Percentiles rank a stretch among this genome's conserved stretches.
phyloP scores from a whole-genome alignment of 2,888 invertebrate genomes.

The Zygogramma bicolorata region DNA sequence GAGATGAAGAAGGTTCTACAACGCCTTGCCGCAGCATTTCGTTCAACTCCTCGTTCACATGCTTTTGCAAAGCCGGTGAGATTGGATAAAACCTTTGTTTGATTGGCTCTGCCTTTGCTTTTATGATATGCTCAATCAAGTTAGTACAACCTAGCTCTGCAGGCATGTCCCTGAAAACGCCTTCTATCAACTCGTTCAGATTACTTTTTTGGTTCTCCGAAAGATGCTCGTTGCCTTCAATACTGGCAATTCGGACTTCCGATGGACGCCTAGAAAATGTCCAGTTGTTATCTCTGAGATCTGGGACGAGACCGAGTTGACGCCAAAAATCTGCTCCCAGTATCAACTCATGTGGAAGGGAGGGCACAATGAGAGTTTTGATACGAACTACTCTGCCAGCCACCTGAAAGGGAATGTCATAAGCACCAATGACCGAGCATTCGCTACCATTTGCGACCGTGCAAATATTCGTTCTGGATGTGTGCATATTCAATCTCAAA shows the following conservation, averaged over 20 bases:
- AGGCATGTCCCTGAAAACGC: conserved; percentile 19
- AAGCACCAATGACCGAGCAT: neutral
- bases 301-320: conserved; percentile 32
- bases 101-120: conserved; percentile 22
- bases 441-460: neutral
- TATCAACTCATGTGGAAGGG: conserved; percentile 24
- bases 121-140: conserved; percentile 23
- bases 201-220: too few species aligned
- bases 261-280: neutral
- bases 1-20: conserved; percentile 46
- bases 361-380: conserved; percentile 19
- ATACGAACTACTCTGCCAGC: neutral
- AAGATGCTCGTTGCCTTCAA: neutral
- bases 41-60: conserved; percentile 34
- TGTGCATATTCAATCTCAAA: neutral
- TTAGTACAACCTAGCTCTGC: conserved; percentile 19
- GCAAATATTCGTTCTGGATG: neutral
- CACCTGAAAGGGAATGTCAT: neutral
- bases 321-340: conserved; percentile 31
- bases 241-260: neutral
- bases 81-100: conserved; percentile 34
- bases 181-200: conserved; percentile 4
- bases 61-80: conserved; percentile 12
- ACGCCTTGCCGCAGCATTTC: conserved; percentile 48
- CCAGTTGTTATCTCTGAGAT: conserved; percentile 20